Conservation (phyloP, 23 tunicate genomes). For the Trididemnum nubilum region DNA sequence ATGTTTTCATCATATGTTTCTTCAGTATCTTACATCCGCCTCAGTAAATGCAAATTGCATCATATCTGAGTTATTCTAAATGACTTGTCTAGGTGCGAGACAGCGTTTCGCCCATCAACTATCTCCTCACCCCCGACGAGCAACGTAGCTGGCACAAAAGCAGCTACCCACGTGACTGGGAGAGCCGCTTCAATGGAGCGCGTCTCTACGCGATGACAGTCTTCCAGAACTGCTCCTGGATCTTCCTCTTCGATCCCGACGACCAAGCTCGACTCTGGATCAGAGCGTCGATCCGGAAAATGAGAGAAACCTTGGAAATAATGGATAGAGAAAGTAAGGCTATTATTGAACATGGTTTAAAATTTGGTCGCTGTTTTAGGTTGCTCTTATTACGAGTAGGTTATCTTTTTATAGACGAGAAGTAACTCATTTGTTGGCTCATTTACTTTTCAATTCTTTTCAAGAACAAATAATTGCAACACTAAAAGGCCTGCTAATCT, state of each 20-base stretch:
- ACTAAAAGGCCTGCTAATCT: too few species aligned
- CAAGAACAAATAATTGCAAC: too few species aligned
- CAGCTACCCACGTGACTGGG: constrained; percentile 15
- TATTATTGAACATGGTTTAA: neutral
- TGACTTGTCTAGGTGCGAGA: constrained; percentile 42
- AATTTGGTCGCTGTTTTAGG: too few species aligned
- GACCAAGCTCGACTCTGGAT: constrained; percentile 62
- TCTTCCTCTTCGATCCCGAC: constrained; percentile 82
- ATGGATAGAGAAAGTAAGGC: constrained; percentile 16
- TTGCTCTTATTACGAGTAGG: too few species aligned
- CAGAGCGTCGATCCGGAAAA: constrained; percentile 13
- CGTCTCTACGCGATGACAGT: constrained; percentile 46
- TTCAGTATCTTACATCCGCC: too few species aligned
- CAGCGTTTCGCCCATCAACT: constrained; percentile 16
- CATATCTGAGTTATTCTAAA: too few species aligned
- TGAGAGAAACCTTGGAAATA: constrained; percentile 46
- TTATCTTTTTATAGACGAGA: too few species aligned
- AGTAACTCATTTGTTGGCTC: too few species aligned
- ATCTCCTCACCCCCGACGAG: constrained; percentile 46
- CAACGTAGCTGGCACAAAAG: constrained; percentile 44
- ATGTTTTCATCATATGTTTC: too few species aligned
- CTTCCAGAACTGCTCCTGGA: constrained; percentile 50
- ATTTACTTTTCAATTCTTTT: too few species aligned
- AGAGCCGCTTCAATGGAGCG: constrained; percentile 36
- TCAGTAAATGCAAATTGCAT: too few species aligned